Evolutionary conservation across 2,113 vertebrate genomes (phyloP).

Genomic region (Martes martes): DNA sequence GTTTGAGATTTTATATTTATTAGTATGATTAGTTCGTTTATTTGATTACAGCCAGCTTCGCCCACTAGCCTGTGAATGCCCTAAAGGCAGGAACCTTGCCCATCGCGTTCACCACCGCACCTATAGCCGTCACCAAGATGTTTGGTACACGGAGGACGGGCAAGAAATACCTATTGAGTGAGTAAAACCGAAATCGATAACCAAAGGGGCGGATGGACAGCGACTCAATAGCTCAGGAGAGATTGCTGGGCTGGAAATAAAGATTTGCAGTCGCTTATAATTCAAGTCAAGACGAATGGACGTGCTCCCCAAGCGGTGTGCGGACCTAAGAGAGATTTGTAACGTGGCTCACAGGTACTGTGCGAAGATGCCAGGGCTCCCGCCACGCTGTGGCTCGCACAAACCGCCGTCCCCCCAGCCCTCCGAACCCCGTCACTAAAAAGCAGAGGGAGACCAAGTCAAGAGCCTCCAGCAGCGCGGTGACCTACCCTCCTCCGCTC

Average conservation of each 20-base stretch:
- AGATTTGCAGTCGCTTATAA: neutral
- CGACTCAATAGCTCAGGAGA: neutral
- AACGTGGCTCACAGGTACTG: neutral
- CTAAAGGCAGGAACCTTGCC: neutral
- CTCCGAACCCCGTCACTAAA: accelerated
- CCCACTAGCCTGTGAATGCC: neutral
- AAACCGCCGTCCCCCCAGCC: accelerated
- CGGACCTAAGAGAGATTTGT: neutral
- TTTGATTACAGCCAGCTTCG: neutral
- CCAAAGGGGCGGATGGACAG: neutral
- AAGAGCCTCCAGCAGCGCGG: accelerated
- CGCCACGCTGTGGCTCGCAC: neutral
- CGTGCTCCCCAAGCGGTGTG: neutral
- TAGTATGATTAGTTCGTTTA: neutral
- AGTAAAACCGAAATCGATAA: neutral
- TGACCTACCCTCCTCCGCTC: accelerated
- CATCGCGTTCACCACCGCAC: neutral
- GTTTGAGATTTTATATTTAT: neutral
- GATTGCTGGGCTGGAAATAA: neutral
- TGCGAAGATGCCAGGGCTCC: neutral
- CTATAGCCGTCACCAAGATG: neutral
- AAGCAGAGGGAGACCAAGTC: accelerated
- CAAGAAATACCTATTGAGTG: neutral
- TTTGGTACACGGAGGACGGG: neutral
- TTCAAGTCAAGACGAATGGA: neutral